Percentiles rank a stretch among this genome's conserved stretches.
These are phyloP conservation scores for Neomonachus schauinslandi DNA, from an alignment of 2,113 vertebrate species.

Conservation along the genomic window DNA sequence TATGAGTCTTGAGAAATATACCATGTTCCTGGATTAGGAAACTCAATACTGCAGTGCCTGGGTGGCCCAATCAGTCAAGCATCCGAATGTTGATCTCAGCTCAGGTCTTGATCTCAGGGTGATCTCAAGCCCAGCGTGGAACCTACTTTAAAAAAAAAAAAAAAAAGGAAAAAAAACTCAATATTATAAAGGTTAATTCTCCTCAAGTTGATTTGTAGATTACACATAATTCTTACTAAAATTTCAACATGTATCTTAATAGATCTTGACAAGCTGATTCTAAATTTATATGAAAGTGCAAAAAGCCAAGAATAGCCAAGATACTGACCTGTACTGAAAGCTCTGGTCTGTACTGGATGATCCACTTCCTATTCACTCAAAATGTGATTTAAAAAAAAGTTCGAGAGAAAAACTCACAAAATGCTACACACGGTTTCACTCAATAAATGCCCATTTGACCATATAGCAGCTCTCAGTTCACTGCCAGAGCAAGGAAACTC, in stretches of 20 bases:
- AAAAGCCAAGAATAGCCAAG: not conserved
- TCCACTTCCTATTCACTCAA: not conserved
- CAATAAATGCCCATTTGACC: not conserved
- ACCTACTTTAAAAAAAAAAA: not conserved
- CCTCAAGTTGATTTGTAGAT: not conserved
- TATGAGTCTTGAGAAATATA: not conserved
- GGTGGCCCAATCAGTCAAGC: too few relatives aligned
- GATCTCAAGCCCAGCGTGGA: not conserved
- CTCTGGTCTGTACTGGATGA: not conserved
- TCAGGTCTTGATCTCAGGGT: too few relatives aligned
- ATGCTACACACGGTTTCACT: not conserved
- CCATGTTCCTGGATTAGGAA: not conserved
- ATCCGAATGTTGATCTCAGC: too few relatives aligned
- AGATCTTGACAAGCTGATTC: slow-evolving; percentile 11
- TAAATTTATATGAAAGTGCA: not conserved
- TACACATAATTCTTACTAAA: not conserved
- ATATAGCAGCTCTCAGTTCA: not conserved
- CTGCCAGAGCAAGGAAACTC: not conserved
- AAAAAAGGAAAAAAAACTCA: not conserved
- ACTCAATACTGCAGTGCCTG: not conserved
- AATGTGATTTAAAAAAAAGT: not conserved
- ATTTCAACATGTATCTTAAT: slow-evolving; percentile 1
- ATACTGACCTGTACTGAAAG: not conserved
- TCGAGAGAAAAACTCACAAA: not conserved
- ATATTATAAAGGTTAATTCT: not conserved